Conservation (phyloP, 2,113 vertebrate species). For the Pao palembangensis region DNA sequence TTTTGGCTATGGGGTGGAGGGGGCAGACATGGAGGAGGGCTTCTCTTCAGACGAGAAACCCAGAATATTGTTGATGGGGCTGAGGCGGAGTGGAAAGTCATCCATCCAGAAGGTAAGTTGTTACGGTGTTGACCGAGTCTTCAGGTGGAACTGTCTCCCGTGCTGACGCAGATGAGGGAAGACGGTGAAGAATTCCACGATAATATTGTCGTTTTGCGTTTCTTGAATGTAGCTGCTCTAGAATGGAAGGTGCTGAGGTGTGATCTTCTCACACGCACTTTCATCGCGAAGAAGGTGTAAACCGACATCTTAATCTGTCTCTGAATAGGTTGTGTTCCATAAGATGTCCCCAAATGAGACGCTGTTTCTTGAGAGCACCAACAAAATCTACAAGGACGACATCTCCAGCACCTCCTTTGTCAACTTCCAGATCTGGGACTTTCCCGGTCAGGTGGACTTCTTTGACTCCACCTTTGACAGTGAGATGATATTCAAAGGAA, state of each 20-base stretch:
- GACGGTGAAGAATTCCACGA: no score
- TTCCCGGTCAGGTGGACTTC: slow-evolving; percentile 98
- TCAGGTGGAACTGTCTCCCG: no score
- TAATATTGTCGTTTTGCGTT: no score
- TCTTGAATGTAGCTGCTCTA: background rate
- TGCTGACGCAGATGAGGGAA: no score
- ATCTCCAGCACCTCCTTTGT: slow-evolving; percentile 98
- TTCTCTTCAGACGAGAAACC: slow-evolving; percentile 80
- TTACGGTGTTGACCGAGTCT: no score
- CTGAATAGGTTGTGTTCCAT: slow-evolving; percentile 89
- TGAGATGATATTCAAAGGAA: slow-evolving; percentile 98
- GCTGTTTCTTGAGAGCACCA: slow-evolving; percentile 96
- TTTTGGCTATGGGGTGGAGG: slow-evolving; percentile 88
- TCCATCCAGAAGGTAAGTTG: slow-evolving; percentile 95
- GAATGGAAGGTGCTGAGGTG: background rate
- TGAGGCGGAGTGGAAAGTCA: slow-evolving; percentile 92
- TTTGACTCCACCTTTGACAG: slow-evolving; percentile 97
- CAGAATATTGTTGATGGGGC: slow-evolving; percentile 91
- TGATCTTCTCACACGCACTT: no score
- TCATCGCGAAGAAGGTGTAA: no score
- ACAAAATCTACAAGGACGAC: slow-evolving; percentile 99
- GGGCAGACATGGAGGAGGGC: slow-evolving; percentile 78
- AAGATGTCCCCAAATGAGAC: slow-evolving; percentile 99
- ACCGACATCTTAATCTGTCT: background rate
- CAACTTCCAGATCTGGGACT: slow-evolving; percentile 99